These are phyloP conservation scores for Scolanthus callimorphus DNA, from an alignment of 92 coral and sea anemone genomes.

Conservation along the genomic window DNA sequence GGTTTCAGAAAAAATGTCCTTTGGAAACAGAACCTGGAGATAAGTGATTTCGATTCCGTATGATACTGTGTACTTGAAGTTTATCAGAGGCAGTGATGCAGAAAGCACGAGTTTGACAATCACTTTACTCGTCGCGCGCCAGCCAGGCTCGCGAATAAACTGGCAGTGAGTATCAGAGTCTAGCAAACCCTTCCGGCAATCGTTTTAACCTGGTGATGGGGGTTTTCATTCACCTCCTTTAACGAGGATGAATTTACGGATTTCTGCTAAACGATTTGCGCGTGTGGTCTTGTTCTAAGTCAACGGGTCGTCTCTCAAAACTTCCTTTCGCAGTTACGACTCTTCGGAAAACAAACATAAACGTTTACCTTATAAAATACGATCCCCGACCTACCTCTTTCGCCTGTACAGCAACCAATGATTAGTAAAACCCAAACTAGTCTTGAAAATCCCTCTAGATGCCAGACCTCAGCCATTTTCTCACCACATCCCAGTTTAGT, in stretches of 20 bases:
- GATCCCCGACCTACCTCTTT: neutral
- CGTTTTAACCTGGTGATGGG: neutral
- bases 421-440: neutral
- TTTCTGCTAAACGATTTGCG: neutral
- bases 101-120: no score
- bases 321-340: neutral
- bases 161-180: no score
- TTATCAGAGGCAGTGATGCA: no score
- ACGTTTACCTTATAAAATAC: neutral
- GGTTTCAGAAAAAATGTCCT: no score
- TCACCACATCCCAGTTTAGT: slow-evolving; percentile 1
- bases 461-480: slow-evolving; percentile 1
- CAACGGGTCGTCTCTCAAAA: neutral
- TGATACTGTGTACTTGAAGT: no score
- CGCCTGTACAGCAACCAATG: neutral
- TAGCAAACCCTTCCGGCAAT: neutral
- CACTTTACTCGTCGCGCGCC: no score
- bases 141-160: no score
- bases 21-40: no score
- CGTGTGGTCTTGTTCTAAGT: neutral
- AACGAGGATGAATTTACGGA: neutral
- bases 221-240: neutral
- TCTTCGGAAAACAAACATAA: neutral
- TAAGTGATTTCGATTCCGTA: no score
- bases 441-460: neutral